phyloP scores from a whole-genome alignment of 2,888 invertebrate species.

The Cosmia trapezina region DNA sequence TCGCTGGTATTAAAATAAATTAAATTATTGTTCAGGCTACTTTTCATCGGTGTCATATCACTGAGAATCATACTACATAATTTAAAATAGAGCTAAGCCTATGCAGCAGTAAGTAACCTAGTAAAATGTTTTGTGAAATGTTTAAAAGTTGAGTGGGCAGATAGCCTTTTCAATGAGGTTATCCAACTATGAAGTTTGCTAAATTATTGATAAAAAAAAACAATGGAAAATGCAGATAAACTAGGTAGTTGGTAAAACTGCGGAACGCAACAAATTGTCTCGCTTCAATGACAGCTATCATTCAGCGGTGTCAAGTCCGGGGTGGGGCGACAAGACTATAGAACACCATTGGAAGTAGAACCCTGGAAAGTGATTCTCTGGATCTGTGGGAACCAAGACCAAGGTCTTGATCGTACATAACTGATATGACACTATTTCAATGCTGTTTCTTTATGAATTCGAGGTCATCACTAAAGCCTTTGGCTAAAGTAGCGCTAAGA shows the following conservation, averaged over 20 bases:
- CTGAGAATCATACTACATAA: neutral
- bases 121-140: slow-evolving; percentile 21
- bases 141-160: slow-evolving; percentile 43
- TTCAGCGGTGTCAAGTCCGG: slow-evolving; percentile 81
- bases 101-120: neutral
- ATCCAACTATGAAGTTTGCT: slow-evolving; percentile 61
- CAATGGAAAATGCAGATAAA: slow-evolving; percentile 59
- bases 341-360: slow-evolving; percentile 69
- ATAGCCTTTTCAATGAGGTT: slow-evolving; percentile 59
- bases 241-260: slow-evolving; percentile 70
- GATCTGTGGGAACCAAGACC: slow-evolving; percentile 40
- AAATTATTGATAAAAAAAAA: slow-evolving; percentile 63
- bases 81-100: slow-evolving; percentile 3
- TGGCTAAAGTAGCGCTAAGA: slow-evolving; percentile 81
- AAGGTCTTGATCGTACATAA: slow-evolving; percentile 51
- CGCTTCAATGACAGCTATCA: slow-evolving; percentile 83
- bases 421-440: slow-evolving; percentile 70
- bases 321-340: slow-evolving; percentile 85
- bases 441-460: slow-evolving; percentile 81
- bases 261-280: slow-evolving; percentile 82
- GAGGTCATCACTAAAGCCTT: slow-evolving; percentile 85
- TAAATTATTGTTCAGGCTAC: neutral
- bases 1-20: fast-evolving
- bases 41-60: slow-evolving; percentile 1
- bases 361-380: slow-evolving; percentile 46